Conservation (phyloP, 2,113 vertebrate species). For the Podiceps cristatus region DNA sequence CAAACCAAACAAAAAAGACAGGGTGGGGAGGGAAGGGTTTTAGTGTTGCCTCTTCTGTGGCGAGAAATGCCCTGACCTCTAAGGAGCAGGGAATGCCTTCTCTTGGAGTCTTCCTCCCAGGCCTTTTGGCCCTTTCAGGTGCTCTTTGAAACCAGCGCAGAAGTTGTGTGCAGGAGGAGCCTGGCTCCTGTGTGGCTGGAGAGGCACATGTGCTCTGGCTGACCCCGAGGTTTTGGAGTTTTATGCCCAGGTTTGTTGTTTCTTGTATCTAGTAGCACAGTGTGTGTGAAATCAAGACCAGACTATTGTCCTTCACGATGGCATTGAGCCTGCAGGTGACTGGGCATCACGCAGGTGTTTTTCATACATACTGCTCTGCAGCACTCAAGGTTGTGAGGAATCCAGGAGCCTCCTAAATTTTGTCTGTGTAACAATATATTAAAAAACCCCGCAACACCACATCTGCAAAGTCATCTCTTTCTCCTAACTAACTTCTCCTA, state of each 20-base stretch:
- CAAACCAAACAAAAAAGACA: too few species aligned
- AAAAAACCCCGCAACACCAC: fast-evolving
- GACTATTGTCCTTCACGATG: neutral
- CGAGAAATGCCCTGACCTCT: neutral
- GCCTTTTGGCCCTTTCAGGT: neutral
- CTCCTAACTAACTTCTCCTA: neutral
- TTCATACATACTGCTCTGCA: fast-evolving
- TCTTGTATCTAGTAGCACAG: too few species aligned
- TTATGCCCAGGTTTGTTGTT: neutral
- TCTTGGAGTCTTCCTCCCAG: too few species aligned
- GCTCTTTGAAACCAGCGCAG: neutral
- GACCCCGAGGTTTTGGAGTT: fast-evolving
- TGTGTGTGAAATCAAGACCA: neutral
- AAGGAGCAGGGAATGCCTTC: neutral
- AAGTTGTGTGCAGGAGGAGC: neutral
- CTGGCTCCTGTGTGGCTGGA: neutral
- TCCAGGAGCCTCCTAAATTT: neutral
- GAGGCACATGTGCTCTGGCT: neutral
- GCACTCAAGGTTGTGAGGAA: neutral
- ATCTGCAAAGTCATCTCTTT: fast-evolving
- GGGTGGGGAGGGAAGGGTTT: too few species aligned
- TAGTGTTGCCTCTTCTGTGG: neutral
- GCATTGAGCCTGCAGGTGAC: neutral
- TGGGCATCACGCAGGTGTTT: neutral
- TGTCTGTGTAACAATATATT: neutral